Conservation (phyloP, 2,113 vertebrate genomes). For the Cervus canadensis region DNA sequence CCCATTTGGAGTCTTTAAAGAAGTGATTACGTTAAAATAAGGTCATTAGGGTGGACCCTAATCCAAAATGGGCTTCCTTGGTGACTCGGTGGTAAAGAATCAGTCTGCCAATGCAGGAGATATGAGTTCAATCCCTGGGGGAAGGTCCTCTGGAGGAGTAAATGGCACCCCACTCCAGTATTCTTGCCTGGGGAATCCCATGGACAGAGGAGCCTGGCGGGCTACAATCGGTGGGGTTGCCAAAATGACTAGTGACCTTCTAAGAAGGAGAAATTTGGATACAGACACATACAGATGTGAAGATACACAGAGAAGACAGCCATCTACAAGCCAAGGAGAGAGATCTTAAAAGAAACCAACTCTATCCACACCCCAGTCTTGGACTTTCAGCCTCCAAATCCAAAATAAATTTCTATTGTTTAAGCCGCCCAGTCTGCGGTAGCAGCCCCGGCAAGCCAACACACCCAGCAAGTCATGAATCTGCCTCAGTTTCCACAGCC, state of each 20-base stretch:
- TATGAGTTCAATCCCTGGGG: neutral
- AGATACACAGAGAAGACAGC: neutral
- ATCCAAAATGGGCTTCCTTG: neutral
- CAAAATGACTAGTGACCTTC: neutral
- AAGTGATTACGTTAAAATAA: neutral
- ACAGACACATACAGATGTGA: neutral
- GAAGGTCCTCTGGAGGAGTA: neutral
- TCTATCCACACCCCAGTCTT: neutral
- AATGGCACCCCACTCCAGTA: neutral
- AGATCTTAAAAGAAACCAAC: neutral
- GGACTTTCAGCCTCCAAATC: neutral
- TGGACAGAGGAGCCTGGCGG: neutral
- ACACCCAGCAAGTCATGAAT: neutral
- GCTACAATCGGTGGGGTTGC: neutral
- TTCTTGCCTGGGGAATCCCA: neutral
- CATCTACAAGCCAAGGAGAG: neutral
- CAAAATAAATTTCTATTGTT: neutral
- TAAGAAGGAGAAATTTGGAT: neutral
- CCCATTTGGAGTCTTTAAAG: neutral
- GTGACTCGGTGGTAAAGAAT: neutral
- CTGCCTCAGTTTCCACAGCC: neutral
- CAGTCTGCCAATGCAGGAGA: neutral
- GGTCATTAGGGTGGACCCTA: neutral
- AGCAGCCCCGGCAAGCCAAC: neutral
- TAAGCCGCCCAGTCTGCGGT: neutral